A percentile compares a stretch with the other conserved stretches of the same genome.
Evolutionary conservation across 2,888 invertebrate genomes (phyloP).

Genomic region (Exocentrus adspersus): DNA sequence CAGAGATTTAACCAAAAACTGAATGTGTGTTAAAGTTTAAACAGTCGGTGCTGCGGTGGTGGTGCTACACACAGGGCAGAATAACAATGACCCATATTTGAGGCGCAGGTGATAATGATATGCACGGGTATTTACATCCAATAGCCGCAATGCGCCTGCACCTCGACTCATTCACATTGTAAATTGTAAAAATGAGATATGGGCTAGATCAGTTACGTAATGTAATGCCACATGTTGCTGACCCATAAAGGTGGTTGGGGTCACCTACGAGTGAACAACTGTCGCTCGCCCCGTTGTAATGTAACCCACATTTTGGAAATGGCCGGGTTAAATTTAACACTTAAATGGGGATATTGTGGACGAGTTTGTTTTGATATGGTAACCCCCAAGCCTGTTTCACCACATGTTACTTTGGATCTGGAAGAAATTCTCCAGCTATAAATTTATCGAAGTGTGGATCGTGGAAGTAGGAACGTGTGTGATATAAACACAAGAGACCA

Average conservation of each 20-base stretch:
- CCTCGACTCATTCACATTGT: constrained; percentile 15
- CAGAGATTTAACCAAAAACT: no score
- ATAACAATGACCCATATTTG: constrained; percentile 42
- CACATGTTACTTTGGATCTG: constrained; percentile 32
- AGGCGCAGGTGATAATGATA: constrained; percentile 36
- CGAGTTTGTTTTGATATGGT: constrained; percentile 35
- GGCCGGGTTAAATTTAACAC: constrained; percentile 23
- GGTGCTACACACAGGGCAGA: constrained; percentile 25
- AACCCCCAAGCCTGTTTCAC: constrained; percentile 34
- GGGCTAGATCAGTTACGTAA: constrained; percentile 29
- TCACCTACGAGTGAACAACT: constrained; percentile 3
- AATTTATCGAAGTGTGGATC: neutral
- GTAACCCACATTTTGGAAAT: constrained; percentile 21
- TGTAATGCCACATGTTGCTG: constrained; percentile 29
- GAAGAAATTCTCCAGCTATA: constrained; percentile 24
- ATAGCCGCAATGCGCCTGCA: constrained; percentile 14
- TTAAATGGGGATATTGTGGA: constrained; percentile 25
- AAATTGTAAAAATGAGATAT: constrained; percentile 26
- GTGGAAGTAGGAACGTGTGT: no score
- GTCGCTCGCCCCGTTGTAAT: neutral
- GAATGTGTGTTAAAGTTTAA: no score
- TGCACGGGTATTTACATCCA: constrained; percentile 26
- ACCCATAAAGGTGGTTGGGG: constrained; percentile 35
- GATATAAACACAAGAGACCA: no score
- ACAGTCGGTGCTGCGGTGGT: constrained; percentile 3